phyloP scores from a whole-genome alignment of 2,113 vertebrate genomes.

The Propithecus coquereli region DNA sequence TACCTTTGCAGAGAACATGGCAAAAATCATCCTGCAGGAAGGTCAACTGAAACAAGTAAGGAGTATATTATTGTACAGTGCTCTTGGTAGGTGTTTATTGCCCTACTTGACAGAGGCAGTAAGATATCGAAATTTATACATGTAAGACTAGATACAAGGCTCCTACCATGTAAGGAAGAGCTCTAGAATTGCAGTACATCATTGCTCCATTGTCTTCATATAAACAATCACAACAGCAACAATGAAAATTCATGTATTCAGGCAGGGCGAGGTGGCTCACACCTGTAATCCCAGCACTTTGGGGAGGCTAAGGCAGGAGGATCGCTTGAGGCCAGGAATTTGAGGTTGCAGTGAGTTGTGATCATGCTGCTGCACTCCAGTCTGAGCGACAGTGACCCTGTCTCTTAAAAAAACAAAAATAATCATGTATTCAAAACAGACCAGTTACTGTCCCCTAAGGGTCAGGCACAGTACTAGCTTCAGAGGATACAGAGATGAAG shows the following conservation, averaged over 20 bases:
- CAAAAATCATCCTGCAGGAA: not conserved
- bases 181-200: not conserved
- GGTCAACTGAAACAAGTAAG: not conserved
- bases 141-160: not conserved
- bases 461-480: not conserved
- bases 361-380: too few relatives aligned
- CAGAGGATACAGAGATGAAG: not conserved
- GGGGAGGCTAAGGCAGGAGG: too few relatives aligned
- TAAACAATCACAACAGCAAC: not conserved
- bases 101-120: not conserved
- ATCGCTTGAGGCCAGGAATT: too few relatives aligned
- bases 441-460: not conserved
- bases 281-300: too few relatives aligned
- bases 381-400: too few relatives aligned
- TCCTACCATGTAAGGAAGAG: not conserved
- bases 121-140: not conserved
- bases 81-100: not conserved
- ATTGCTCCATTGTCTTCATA: conserved; percentile 17
- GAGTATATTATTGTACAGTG: not conserved
- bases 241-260: not conserved
- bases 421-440: not conserved
- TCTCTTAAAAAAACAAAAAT: too few relatives aligned
- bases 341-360: too few relatives aligned
- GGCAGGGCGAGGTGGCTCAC: too few relatives aligned
- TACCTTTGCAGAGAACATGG: not conserved